Evolutionary conservation across 92 coral and sea anemone genomes (phyloP).

Genomic region (Muricea muricata): DNA sequence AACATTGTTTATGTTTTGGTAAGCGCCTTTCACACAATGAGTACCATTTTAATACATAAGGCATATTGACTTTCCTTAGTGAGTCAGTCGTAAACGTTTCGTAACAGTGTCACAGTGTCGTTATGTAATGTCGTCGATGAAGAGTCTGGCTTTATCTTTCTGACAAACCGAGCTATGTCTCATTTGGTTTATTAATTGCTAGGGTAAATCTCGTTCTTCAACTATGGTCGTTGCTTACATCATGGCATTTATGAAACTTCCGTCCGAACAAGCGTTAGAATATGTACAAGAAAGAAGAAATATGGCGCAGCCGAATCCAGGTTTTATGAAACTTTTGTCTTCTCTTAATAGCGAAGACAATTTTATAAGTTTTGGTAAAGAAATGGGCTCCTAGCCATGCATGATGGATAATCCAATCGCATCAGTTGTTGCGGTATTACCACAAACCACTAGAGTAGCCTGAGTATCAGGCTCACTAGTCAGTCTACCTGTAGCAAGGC

Average conservation of each 20-base stretch:
- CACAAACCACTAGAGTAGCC: too few relatives aligned
- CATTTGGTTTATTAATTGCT: neutral
- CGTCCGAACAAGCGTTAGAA: conserved; percentile 24
- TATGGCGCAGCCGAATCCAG: conserved; percentile 45
- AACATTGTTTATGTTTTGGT: too few relatives aligned
- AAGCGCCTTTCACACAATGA: too few relatives aligned
- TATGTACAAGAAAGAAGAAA: conserved; percentile 41
- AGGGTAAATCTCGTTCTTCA: conserved; percentile 43
- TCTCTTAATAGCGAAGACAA: neutral
- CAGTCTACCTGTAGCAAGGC: too few relatives aligned
- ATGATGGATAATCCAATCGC: neutral
- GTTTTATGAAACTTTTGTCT: conserved; percentile 21
- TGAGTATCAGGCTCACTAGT: too few relatives aligned
- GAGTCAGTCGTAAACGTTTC: too few relatives aligned
- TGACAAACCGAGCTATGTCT: too few relatives aligned
- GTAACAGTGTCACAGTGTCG: too few relatives aligned
- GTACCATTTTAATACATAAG: too few relatives aligned
- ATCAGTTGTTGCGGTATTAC: neutral
- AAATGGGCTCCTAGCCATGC: neutral
- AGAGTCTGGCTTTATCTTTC: too few relatives aligned
- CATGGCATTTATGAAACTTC: conserved; percentile 20
- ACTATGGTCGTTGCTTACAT: conserved; percentile 40
- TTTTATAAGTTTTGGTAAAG: conserved; percentile 7
- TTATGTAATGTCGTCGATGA: too few relatives aligned
- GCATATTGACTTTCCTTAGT: too few relatives aligned